Conservation (phyloP, 2,797 vertebrate genomes). For the Coendou prehensilis region DNA sequence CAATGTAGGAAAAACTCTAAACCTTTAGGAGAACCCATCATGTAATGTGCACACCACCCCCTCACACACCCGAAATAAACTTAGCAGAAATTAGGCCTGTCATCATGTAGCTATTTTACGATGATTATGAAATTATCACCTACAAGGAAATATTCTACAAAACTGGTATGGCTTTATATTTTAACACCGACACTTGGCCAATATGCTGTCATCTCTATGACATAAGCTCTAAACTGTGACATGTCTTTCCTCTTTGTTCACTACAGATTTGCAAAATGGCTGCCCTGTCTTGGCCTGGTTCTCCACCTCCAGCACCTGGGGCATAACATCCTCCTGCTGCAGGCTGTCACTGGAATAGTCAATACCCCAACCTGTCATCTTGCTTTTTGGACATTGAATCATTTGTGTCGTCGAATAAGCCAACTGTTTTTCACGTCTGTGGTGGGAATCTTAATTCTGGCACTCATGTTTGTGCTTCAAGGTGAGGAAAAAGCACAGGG, state of each 20-base stretch:
- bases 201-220: not conserved
- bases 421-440: not conserved
- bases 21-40: not conserved
- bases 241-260: not conserved
- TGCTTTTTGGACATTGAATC: not conserved
- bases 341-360: constrained; percentile 15
- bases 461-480: not conserved
- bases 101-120: not conserved
- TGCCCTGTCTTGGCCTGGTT: not conserved
- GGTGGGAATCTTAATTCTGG: constrained; percentile 18
- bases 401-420: constrained; percentile 15
- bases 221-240: not conserved
- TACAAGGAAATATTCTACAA: not conserved
- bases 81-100: no score
- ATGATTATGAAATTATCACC: not conserved
- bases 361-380: not conserved
- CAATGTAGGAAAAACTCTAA: not conserved
- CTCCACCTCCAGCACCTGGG: constrained; percentile 68
- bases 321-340: constrained; percentile 52
- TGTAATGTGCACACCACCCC: not conserved
- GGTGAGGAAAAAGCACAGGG: constrained; percentile 65
- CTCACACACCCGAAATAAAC: not conserved
- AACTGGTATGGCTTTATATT: not conserved
- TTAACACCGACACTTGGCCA: not conserved
- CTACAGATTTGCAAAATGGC: constrained; percentile 48